Base-by-base conservation (phyloP, 2,113 vertebrate species). In the Podarcis raffonei region DNA sequence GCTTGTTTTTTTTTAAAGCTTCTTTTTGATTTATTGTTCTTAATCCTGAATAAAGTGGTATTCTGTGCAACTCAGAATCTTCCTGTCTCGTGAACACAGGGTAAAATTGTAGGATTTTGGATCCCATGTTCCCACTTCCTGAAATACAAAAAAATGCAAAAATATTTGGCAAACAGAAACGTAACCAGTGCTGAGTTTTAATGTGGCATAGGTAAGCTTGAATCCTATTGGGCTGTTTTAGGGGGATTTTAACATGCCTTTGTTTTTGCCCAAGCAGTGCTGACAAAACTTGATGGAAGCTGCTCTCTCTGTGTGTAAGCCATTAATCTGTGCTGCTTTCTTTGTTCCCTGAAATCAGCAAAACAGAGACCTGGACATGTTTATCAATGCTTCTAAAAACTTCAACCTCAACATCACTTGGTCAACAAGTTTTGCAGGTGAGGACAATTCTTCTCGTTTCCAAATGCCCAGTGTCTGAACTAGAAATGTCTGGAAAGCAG, bases 331-430 rank as follows among this genome's bases (percentile, higher is more conserved):
- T 82, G 48, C 85, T 92, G 80, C 3, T 42, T 83, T 3, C 85
- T 69, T 32, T 62, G 2, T 65, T 6, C 23, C 53, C 8, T 48
- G 27, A 12, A 89, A 18, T 93, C 72, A 99, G 99, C 98, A 98
- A 96, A 99, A 99, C 94, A 96, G 99, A 93, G 99, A 99, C 94
- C 96, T 99, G 68, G 99, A 99, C 94, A 98, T 99, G 98, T 99
- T 99, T 93, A 99, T 99, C 94, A 99, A 99, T 27, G 98, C 99
- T 66, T 99, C 99, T 3, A 99, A 99, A 96, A 99, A 99, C 96
- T 99, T 99, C 96, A 99, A 99, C 95, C 98, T 99, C 92, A 99
- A 99, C 93, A 99, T 99, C 35, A 99, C 98, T 37, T 99, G 99
- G 99, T 98, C 99, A 1, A 97, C 98, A 1, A 99, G 98, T 92